These are phyloP conservation scores for Rosalia funebris DNA, from an alignment of 2,888 invertebrate genomes.

Conservation along the genomic window DNA sequence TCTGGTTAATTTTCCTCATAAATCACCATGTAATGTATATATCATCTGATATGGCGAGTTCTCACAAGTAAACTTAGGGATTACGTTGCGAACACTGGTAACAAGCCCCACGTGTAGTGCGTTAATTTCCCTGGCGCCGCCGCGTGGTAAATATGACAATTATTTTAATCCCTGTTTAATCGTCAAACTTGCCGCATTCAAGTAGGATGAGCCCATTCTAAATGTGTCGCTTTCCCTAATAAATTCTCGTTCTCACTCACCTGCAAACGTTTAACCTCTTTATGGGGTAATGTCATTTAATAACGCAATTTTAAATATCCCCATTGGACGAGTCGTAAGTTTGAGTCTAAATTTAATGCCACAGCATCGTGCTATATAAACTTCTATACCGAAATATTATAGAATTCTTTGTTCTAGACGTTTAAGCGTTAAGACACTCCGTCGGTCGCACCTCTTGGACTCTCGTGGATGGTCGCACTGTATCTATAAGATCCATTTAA, in stretches of 20 bases:
- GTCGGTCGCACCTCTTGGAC: no score
- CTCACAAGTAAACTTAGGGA: constrained; percentile 30
- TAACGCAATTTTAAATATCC: neutral
- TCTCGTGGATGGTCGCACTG: no score
- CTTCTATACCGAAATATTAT: no score
- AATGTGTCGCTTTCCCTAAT: neutral
- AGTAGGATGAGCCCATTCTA: neutral
- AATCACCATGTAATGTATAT: constrained; percentile 38
- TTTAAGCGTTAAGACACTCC: no score
- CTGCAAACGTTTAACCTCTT: neutral
- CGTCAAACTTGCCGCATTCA: constrained; percentile 13
- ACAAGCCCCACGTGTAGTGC: constrained; percentile 23
- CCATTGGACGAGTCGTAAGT: no score
- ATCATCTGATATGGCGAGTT: constrained; percentile 33
- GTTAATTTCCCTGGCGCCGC: constrained; percentile 16
- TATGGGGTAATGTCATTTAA: neutral
- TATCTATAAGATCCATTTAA: no score
- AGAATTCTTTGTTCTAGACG: no score
- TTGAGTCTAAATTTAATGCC: no score
- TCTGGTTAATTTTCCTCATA: constrained; percentile 37
- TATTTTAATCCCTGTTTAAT: constrained; percentile 27
- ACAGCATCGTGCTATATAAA: no score
- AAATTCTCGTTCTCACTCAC: neutral
- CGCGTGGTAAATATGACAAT: constrained; percentile 19
- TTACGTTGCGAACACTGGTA: constrained; percentile 27